Conservation (phyloP, 2,113 vertebrate species). For the Eurystomus gularis region DNA sequence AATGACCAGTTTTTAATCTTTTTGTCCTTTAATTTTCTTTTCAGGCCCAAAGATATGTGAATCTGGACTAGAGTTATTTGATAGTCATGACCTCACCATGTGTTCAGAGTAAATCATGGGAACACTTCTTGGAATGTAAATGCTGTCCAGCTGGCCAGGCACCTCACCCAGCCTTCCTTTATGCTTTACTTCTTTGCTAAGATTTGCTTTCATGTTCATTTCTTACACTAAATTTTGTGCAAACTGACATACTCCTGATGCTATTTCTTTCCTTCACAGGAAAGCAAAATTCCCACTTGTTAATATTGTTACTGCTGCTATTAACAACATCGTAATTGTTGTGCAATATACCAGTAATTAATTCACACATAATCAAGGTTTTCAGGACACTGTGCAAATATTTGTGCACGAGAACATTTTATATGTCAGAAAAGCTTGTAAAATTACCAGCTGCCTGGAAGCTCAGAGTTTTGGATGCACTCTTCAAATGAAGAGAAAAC, state of each 20-base stretch:
- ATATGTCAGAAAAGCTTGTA: neutral
- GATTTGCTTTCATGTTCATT: neutral
- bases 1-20: constrained; percentile 9
- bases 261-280: neutral
- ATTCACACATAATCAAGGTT: neutral
- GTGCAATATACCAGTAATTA: neutral
- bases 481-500: neutral
- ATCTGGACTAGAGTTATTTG: constrained; percentile 15
- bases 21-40: constrained; percentile 2
- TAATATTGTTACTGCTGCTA: neutral
- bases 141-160: constrained; percentile 46
- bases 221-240: neutral
- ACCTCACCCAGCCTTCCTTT: neutral
- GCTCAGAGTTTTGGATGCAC: neutral
- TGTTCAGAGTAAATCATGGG: constrained; percentile 43
- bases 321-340: neutral
- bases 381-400: neutral
- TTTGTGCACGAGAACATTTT: neutral
- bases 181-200: constrained; percentile 5
- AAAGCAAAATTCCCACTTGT: neutral
- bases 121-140: constrained; percentile 44
- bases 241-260: neutral
- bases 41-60: neutral
- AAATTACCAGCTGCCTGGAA: neutral
- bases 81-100: constrained; percentile 37